Evolutionary conservation across 2,113 vertebrate species (phyloP).

Genomic region (Leiothrix lutea): DNA sequence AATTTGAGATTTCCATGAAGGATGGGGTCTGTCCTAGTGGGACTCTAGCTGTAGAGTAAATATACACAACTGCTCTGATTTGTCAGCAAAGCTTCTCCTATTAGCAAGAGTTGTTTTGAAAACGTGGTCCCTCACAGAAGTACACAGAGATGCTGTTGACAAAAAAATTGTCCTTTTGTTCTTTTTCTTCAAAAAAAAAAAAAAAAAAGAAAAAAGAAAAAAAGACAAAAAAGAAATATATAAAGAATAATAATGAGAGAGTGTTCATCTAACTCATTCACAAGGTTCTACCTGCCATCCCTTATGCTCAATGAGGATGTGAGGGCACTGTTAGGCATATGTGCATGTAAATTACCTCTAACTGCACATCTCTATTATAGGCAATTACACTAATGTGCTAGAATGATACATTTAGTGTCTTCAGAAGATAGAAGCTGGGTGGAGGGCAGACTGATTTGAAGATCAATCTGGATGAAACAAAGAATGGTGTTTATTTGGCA

Average conservation of each 20-base stretch:
- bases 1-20: background rate
- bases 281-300: conserved; percentile 62
- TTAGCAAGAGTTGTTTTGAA: background rate
- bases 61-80: background rate
- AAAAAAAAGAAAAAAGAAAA: fast-evolving
- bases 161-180: conserved; percentile 35
- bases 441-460: conserved; percentile 67
- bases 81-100: background rate
- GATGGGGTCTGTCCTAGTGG: background rate
- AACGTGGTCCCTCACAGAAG: background rate
- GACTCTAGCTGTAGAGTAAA: background rate
- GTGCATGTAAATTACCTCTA: conserved; percentile 67
- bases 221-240: background rate
- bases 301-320: conserved; percentile 59
- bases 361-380: conserved; percentile 69
- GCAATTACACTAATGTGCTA: conserved; percentile 65
- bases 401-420: conserved; percentile 67
- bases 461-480: conserved; percentile 66
- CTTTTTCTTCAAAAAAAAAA: background rate
- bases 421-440: conserved; percentile 62
- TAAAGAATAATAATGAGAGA: conserved; percentile 45
- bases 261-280: conserved; percentile 54
- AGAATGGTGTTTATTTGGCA: conserved; percentile 62
- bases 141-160: background rate
- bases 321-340: conserved; percentile 62